Conservation (phyloP, 1,140 invertebrate genomes). For the Drosophila serrata region DNA sequence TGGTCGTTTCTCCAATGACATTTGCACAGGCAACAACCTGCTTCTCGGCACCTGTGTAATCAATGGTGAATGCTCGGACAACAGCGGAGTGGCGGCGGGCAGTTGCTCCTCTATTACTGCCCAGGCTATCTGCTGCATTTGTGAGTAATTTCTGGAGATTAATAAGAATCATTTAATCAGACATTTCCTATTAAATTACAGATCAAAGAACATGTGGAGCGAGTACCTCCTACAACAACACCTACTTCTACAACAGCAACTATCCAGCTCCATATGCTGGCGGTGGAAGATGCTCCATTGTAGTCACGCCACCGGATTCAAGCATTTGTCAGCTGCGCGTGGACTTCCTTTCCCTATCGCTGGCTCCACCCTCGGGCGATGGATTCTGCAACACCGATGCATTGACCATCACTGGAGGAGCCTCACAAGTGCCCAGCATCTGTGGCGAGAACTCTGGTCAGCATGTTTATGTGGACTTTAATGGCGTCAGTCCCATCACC, state of each 20-base stretch:
- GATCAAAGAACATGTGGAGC: constrained; percentile 90
- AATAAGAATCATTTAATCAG: no score
- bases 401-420: constrained; percentile 89
- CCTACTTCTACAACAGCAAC: constrained; percentile 92
- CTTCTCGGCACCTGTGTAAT: constrained; percentile 92
- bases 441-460: constrained; percentile 94
- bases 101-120: constrained; percentile 89
- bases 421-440: constrained; percentile 88
- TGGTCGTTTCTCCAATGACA: constrained; percentile 89
- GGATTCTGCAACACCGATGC: constrained; percentile 91
- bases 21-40: constrained; percentile 88
- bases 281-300: constrained; percentile 89
- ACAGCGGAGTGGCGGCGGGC: constrained; percentile 89
- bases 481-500: constrained; percentile 88
- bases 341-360: constrained; percentile 90
- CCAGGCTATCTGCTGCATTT: constrained; percentile 91
- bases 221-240: constrained; percentile 91
- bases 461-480: constrained; percentile 93
- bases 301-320: constrained; percentile 89
- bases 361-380: constrained; percentile 90
- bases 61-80: constrained; percentile 89
- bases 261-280: constrained; percentile 90
- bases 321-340: constrained; percentile 92
- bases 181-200: constrained; percentile 65
- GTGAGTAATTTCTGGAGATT: constrained; percentile 86